Conservation (phyloP, 2,113 vertebrate species). For the Apteryx owenii region DNA sequence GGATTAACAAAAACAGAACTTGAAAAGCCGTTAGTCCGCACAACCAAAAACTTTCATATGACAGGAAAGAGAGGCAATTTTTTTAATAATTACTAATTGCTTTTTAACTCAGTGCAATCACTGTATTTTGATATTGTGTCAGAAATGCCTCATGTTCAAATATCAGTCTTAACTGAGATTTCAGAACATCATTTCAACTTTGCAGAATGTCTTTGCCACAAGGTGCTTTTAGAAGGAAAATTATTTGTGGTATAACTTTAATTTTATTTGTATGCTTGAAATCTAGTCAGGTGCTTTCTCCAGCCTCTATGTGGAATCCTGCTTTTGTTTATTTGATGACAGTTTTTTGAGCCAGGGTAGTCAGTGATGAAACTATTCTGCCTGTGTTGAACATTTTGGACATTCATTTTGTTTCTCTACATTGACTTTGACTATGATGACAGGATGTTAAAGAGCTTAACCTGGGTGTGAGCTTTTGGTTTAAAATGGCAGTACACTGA, state of each 20-base stretch:
- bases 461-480: not conserved
- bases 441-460: not conserved
- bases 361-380: not conserved
- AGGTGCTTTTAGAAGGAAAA: not conserved
- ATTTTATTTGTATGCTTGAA: not conserved
- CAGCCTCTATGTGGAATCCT: not conserved
- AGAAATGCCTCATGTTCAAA: not conserved
- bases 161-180: not conserved
- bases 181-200: not conserved
- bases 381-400: accelerated
- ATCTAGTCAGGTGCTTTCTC: not conserved
- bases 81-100: not conserved
- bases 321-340: not conserved
- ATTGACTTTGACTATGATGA: accelerated
- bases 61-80: not conserved
- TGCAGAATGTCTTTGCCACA: not conserved
- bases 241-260: not conserved
- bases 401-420: not conserved
- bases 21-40: not conserved
- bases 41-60: not conserved
- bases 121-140: not conserved
- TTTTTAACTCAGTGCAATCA: not conserved
- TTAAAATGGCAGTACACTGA: not conserved
- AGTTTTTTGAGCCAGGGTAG: not conserved
- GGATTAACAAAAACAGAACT: not conserved